phyloP scores from a whole-genome alignment of 2,888 invertebrate species.

The Epinotia nisella region DNA sequence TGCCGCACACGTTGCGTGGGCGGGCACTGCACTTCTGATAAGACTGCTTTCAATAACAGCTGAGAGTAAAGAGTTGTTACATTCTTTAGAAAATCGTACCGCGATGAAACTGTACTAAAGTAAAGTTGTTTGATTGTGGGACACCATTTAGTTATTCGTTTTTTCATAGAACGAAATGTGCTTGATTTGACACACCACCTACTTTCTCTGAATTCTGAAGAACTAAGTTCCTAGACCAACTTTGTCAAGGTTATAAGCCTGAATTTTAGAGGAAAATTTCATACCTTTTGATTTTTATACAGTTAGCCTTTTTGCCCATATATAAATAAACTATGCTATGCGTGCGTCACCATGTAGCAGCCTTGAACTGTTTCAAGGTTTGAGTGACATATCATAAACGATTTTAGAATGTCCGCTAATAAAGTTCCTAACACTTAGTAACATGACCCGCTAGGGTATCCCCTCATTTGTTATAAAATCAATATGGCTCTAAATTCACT shows the following conservation, averaged over 20 bases:
- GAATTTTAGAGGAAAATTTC: too few relatives aligned
- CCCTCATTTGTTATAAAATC: too few relatives aligned
- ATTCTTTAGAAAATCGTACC: background rate
- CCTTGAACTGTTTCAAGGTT: slow-evolving; percentile 11
- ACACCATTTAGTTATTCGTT: background rate
- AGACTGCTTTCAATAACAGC: slow-evolving; percentile 24
- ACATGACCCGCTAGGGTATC: too few relatives aligned
- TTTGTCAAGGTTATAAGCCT: too few relatives aligned
- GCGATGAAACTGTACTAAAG: background rate
- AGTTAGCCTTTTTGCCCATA: background rate
- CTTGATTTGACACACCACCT: too few relatives aligned
- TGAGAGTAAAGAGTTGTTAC: slow-evolving; percentile 1
- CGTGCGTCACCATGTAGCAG: background rate
- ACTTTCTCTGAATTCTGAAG: too few relatives aligned
- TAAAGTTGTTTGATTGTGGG: background rate
- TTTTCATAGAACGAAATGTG: background rate
- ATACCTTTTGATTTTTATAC: too few relatives aligned
- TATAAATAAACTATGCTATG: background rate
- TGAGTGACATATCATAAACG: slow-evolving; percentile 5
- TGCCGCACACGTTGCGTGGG: slow-evolving; percentile 27
- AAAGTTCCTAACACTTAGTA: background rate
- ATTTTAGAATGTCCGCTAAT: slow-evolving; percentile 7
- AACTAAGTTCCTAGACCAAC: too few relatives aligned
- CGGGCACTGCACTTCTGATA: slow-evolving; percentile 29
- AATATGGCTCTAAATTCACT: too few relatives aligned